Base-by-base conservation (phyloP, 2,797 vertebrate genomes). In the Pelochelys cantorii region DNA sequence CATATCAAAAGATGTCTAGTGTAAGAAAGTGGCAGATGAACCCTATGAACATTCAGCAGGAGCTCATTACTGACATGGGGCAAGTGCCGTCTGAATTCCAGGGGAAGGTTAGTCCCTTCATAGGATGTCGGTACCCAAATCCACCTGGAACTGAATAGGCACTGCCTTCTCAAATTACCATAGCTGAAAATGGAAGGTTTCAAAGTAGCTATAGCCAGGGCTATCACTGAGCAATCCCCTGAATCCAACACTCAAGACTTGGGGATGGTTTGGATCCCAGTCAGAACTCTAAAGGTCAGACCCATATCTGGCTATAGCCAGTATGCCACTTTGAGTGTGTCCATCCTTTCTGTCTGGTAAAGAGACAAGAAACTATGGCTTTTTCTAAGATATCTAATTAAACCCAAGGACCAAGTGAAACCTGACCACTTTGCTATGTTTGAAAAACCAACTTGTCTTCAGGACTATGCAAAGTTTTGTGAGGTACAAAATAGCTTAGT, bases 391-490 rank as follows among this genome's bases (percentile, higher is more conserved):
- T 2, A 52, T 8, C 18, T 88, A 84, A 75, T 87, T 55, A 53
- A 88, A 85, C 55, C 75, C 52, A 57, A 56, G 17, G 0, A 0
- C 9, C n/a, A 68, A 81, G 54, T 59, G 86, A 86, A 89, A 87
- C 11, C 22, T 10, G 52, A 77, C 37, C 53, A 56, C 56, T 11
- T 65, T 53, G 25, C 31, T 59, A 59, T n/a, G 79, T 25, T 56
- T 23, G 87, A 83, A 71, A 4, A n/a, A 27, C 80, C 93, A 89
- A 95, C 5, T 1, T 34, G 48, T 88, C 71, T 85, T 92, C 37
- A 37, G 59, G 94, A 95, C 95, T 90, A 71, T 90, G 79, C 52
- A 80, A 94, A 89, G n/a, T 90, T 95, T 77, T 96, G 86, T 93
- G 86, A 93, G 92, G 93, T 31, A 27, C 77, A 90, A 89, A 78